A percentile compares a stretch with the other conserved stretches of the same genome.
phyloP scores from a whole-genome alignment of 2,888 invertebrate genomes.

The Cryptus armator region DNA sequence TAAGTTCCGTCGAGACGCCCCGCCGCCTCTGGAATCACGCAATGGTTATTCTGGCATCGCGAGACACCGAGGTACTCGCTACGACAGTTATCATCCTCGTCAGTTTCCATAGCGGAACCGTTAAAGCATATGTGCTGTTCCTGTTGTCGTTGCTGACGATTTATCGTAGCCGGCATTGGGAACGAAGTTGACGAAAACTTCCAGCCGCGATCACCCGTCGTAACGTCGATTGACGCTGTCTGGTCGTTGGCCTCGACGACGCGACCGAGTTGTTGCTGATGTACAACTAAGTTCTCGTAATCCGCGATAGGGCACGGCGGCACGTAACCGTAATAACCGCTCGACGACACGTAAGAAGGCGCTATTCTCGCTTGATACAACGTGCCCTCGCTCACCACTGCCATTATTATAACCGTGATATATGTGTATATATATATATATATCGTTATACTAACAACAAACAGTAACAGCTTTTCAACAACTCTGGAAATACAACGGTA shows the following conservation, averaged over 20 bases:
- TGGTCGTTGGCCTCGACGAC: slow-evolving; percentile 62
- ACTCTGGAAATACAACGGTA: background rate
- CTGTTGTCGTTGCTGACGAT: slow-evolving; percentile 54
- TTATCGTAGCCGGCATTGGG: slow-evolving; percentile 35
- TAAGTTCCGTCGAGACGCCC: slow-evolving; percentile 37
- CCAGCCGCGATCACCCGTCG: slow-evolving; percentile 22
- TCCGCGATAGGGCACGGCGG: slow-evolving; percentile 73
- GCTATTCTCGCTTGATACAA: slow-evolving; percentile 71
- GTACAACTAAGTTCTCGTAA: slow-evolving; percentile 60
- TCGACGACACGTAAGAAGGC: slow-evolving; percentile 79
- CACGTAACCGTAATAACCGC: slow-evolving; percentile 81
- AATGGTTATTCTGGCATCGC: slow-evolving; percentile 78
- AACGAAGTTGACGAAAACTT: slow-evolving; percentile 16
- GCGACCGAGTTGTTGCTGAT: slow-evolving; percentile 40
- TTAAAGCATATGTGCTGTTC: slow-evolving; percentile 53
- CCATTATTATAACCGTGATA: slow-evolving; percentile 69
- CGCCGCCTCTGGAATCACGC: slow-evolving; percentile 79
- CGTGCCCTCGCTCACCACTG: slow-evolving; percentile 74
- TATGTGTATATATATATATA: slow-evolving; percentile 7
- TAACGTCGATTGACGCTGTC: slow-evolving; percentile 35
- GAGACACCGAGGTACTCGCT: slow-evolving; percentile 71
- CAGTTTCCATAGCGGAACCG: slow-evolving; percentile 78
- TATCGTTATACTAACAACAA: background rate
- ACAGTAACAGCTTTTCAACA: background rate
- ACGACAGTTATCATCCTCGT: slow-evolving; percentile 72